These are phyloP conservation scores for Bubo blakistoni DNA, from an alignment of 2,113 vertebrate genomes.

Conservation along the genomic window DNA sequence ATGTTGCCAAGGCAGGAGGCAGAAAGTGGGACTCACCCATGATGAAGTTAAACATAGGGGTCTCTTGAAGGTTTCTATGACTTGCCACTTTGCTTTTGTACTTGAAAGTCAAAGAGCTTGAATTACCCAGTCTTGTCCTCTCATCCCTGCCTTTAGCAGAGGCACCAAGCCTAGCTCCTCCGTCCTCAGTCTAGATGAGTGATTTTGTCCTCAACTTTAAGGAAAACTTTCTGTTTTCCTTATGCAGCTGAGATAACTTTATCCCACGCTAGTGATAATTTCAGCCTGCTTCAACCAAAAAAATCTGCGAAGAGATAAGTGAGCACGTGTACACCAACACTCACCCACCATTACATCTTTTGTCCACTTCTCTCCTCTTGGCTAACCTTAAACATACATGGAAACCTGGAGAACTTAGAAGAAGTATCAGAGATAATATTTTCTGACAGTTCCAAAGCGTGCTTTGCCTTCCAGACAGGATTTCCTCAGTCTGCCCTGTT, in stretches of 20 bases:
- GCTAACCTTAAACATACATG: neutral
- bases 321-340: fast-evolving
- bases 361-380: neutral
- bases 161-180: neutral
- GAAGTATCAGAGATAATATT: constrained; percentile 36
- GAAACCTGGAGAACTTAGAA: constrained; percentile 11
- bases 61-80: neutral
- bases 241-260: neutral
- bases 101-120: neutral
- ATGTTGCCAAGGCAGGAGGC: neutral
- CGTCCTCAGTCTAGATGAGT: neutral
- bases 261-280: neutral
- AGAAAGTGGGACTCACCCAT: neutral
- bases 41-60: neutral
- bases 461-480: constrained; percentile 43
- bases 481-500: constrained; percentile 31
- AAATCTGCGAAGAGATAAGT: neutral
- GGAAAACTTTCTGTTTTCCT: neutral
- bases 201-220: neutral
- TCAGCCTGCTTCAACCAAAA: neutral
- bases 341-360: neutral
- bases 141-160: neutral
- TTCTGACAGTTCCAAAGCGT: neutral
- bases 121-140: neutral
- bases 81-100: neutral